Evolutionary conservation across 2,797 vertebrate genomes (phyloP).

Genomic region (Garrulus glandarius): DNA sequence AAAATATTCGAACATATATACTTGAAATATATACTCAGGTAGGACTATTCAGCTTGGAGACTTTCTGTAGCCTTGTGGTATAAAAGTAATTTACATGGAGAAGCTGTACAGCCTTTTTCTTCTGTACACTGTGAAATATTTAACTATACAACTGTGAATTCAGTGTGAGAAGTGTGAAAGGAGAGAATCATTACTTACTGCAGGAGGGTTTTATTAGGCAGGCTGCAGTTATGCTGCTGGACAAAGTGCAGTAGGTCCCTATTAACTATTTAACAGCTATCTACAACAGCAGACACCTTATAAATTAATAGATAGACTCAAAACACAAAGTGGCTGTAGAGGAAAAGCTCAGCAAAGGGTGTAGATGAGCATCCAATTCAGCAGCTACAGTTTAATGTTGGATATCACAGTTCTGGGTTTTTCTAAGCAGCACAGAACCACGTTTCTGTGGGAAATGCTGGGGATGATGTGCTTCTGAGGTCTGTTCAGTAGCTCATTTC

Average conservation of each 20-base stretch:
- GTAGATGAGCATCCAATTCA: neutral
- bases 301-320: conserved; percentile 12
- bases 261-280: conserved; percentile 45
- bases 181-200: neutral
- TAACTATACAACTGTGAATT: conserved; percentile 18
- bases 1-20: neutral
- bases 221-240: neutral
- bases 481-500: neutral
- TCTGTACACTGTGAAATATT: conserved; percentile 20
- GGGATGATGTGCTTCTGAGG: neutral
- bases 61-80: neutral
- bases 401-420: neutral
- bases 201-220: conserved; percentile 8
- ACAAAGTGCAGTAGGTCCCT: neutral
- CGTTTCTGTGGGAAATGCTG: neutral
- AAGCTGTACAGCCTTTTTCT: neutral
- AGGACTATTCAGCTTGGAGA: neutral
- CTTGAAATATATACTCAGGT: neutral
- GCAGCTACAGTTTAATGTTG: neutral
- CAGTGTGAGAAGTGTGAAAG: neutral
- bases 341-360: neutral
- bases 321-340: conserved; percentile 10
- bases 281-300: neutral
- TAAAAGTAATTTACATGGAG: conserved; percentile 7
- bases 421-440: neutral